phyloP scores from a whole-genome alignment of 2,797 vertebrate genomes.

The Bovichtus diacanthus region DNA sequence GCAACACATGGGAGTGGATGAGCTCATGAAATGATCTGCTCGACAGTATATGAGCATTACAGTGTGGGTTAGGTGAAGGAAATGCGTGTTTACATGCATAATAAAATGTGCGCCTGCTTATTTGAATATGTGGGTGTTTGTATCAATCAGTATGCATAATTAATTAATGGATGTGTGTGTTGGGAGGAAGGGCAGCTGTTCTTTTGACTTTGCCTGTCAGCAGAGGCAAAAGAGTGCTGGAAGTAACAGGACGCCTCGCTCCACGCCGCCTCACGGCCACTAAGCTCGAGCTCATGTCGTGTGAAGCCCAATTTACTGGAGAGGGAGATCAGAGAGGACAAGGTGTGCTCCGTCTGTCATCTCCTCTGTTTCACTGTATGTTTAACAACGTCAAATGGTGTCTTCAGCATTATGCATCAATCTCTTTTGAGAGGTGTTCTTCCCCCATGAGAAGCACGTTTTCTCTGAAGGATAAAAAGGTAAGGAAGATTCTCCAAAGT shows the following conservation, averaged over 20 bases:
- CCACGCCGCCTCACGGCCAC: slow-evolving; percentile 36
- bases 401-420: not conserved
- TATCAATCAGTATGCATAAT: slow-evolving; percentile 21
- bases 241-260: slow-evolving; percentile 39
- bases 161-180: slow-evolving; percentile 23
- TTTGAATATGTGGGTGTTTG: slow-evolving; percentile 28
- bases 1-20: not conserved
- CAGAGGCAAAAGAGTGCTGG: slow-evolving; percentile 15
- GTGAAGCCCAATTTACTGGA: slow-evolving; percentile 9
- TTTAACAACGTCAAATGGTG: too few species aligned
- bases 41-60: not conserved
- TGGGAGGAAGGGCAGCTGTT: slow-evolving; percentile 31
- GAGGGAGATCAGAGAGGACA: slow-evolving; percentile 16
- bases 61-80: not conserved
- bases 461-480: not conserved
- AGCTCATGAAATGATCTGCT: not conserved
- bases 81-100: slow-evolving; percentile 4
- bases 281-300: slow-evolving; percentile 23
- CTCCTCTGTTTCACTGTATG: too few species aligned
- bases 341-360: slow-evolving; percentile 25
- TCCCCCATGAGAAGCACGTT: not conserved
- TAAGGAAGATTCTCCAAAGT: not conserved
- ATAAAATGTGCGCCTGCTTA: slow-evolving; percentile 6
- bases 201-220: slow-evolving; percentile 29
- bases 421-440: not conserved